Base-by-base conservation (phyloP, 2,888 invertebrate species). In the Crocallis elinguaria region DNA sequence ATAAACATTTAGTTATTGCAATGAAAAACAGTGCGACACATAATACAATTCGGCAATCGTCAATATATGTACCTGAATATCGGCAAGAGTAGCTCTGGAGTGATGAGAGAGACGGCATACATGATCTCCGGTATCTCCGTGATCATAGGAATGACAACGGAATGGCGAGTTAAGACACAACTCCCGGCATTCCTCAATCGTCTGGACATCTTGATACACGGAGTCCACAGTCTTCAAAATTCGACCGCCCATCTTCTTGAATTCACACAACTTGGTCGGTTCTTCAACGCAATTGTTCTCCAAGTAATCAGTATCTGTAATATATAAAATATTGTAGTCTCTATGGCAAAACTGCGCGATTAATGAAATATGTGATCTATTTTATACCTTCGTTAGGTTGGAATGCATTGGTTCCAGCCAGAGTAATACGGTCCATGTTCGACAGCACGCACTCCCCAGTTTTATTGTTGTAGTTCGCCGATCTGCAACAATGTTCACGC, bases 241-340 rank as follows among this genome's bases (percentile, higher is more conserved):
- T 73, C 96, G 95, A 9, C 97, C 97, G 32, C 94, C 94, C 82
- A 97, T 93, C 79, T 97, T 96, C 86, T 97, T 97, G 92, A 98
- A 98, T 87, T 98, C 98, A 88, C 98, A 98, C 60, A 98, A 92
- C 83, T 97, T 97, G 39, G 96, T 96, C n/a, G 98, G 97, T 77
- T 98, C 98, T 74, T 97, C 97, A 25, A 97, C 97, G 84, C 97
- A 98, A 83, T 97, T 97, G 87, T 97, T 98, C 85, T 98, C 97
- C 89, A 98, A 93, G 87, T 97, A 98, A 79, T 98, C 97, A 74
- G 93, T 88, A 60, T 92, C 92, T 92, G 67, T 29, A 76, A 67
- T 13, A 44, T 8, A 38, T 9, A 33, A 17, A 32, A n/a, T n/a
- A n/a, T n/a, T n/a, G n/a, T n/a, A n/a, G n/a, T n/a, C n/a, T n/a